Evolutionary conservation across 1,140 invertebrate genomes (phyloP).

Genomic region (Leptoteleia sp.): DNA sequence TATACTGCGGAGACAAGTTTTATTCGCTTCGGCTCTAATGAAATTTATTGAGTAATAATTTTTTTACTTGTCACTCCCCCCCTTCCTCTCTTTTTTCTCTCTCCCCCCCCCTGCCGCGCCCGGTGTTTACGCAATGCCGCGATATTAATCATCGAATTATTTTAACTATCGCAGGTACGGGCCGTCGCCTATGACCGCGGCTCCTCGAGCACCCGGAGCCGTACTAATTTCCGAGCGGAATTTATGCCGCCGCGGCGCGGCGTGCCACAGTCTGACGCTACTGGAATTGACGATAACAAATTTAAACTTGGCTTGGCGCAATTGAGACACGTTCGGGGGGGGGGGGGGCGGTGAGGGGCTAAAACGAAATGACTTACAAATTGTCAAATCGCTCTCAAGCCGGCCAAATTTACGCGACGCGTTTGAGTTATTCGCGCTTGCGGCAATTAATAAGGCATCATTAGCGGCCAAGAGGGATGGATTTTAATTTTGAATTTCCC

Average conservation of each 20-base stretch:
- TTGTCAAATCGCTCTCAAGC: constrained; percentile 56
- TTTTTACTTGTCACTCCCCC: constrained; percentile 21
- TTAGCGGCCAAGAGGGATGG: constrained; percentile 26
- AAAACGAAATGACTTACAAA: constrained; percentile 64
- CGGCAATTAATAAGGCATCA: constrained; percentile 36
- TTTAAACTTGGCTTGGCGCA: constrained; percentile 67
- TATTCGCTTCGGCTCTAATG: constrained; percentile 47
- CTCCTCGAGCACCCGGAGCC: constrained; percentile 47
- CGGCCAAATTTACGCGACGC: constrained; percentile 49
- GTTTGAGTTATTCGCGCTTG: constrained; percentile 40
- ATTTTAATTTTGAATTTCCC: constrained; percentile 44
- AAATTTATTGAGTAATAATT: constrained; percentile 56
- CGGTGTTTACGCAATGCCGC: constrained; percentile 42
- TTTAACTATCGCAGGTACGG: constrained; percentile 51
- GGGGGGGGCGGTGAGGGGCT: too few species aligned
- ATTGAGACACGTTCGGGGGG: constrained; percentile 66
- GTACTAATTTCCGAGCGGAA: constrained; percentile 64
- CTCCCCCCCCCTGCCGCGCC: too few species aligned
- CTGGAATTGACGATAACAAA: constrained; percentile 70
- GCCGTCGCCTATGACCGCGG: constrained; percentile 29
- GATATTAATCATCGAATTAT: constrained; percentile 63
- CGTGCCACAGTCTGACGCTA: constrained; percentile 56
- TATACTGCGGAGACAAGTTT: constrained; percentile 47
- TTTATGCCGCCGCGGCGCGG: constrained; percentile 62
- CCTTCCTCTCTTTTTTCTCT: too few species aligned